Evolutionary conservation across 1,140 invertebrate genomes (phyloP).

Genomic region (Anagrus nilaparvatae): DNA sequence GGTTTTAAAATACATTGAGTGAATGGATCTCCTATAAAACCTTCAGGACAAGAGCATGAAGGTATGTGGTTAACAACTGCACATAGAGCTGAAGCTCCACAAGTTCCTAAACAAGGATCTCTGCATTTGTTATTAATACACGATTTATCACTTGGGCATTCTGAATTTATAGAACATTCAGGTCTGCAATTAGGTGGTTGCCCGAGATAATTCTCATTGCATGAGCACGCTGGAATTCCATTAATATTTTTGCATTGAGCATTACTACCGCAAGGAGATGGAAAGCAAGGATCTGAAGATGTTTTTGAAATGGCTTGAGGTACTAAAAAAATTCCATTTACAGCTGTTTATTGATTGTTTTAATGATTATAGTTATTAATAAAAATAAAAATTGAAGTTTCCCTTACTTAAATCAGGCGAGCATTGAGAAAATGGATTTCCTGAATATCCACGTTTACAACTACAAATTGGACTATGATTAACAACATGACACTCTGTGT

Average conservation of each 20-base stretch:
- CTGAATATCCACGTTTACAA: conserved; percentile 48
- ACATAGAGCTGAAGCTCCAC: conserved; percentile 45
- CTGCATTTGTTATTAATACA: conserved; percentile 45
- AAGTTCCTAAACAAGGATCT: conserved; percentile 48
- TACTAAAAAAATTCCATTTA: conserved; percentile 16
- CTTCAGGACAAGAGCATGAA: conserved; percentile 46
- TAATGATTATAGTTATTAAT: too few species aligned
- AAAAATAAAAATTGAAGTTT: conserved; percentile 5
- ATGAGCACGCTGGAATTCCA: conserved; percentile 30
- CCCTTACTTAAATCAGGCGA: conserved; percentile 28
- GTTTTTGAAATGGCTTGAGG: neutral
- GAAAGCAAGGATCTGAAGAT: conserved; percentile 38
- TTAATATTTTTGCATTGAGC: conserved; percentile 36
- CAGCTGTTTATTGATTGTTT: too few species aligned
- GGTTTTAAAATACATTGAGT: conserved; percentile 33
- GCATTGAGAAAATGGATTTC: conserved; percentile 47
- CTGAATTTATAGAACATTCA: conserved; percentile 41
- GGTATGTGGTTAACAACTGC: conserved; percentile 46
- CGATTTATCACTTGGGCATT: conserved; percentile 40
- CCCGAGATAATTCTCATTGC: conserved; percentile 36
- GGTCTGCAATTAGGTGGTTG: conserved; percentile 41
- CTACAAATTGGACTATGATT: conserved; percentile 45
- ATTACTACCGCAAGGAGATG: conserved; percentile 44
- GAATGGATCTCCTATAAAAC: conserved; percentile 46
- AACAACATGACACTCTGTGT: conserved; percentile 34